phyloP scores from a whole-genome alignment of 2,797 vertebrate genomes.

The Epinephelus malabaricus region DNA sequence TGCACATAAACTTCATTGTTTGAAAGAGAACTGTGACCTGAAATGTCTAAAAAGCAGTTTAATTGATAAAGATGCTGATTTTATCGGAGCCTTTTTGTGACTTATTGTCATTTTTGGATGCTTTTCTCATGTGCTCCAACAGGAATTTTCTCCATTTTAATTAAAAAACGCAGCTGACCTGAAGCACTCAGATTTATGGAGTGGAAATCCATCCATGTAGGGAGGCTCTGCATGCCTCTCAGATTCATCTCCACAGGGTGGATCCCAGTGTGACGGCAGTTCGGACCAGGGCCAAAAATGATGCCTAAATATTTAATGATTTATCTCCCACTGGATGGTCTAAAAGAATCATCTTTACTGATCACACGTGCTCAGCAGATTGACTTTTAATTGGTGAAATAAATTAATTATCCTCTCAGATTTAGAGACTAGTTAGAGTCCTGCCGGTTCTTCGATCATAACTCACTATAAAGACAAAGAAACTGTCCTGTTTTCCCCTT shows the following conservation, averaged over 20 bases:
- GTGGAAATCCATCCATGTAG: slow-evolving; percentile 73
- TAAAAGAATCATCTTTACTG: slow-evolving; percentile 45
- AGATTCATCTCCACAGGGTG: slow-evolving; percentile 80
- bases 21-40: not conserved
- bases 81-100: slow-evolving; percentile 7
- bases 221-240: slow-evolving; percentile 80
- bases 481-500: not conserved
- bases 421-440: not conserved
- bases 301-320: slow-evolving; percentile 64
- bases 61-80: slow-evolving; percentile 26
- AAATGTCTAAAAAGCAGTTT: not conserved
- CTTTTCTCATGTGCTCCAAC: slow-evolving; percentile 20
- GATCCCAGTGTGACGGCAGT: slow-evolving; percentile 73
- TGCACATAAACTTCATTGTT: not conserved
- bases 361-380: slow-evolving; percentile 31
- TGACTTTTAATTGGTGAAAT: slow-evolving; percentile 31
- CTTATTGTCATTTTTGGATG: slow-evolving; percentile 25
- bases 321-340: slow-evolving; percentile 53
- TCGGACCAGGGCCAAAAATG: slow-evolving; percentile 75
- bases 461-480: slow-evolving; percentile 7
- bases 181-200: slow-evolving; percentile 77
- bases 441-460: slow-evolving; percentile 2
- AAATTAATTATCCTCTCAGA: not conserved
- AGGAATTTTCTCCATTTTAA: slow-evolving; percentile 62
- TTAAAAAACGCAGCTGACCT: slow-evolving; percentile 65